Percentiles rank a stretch among this genome's conserved stretches.
These are phyloP conservation scores for Bombus huntii DNA, from an alignment of 1,140 invertebrate genomes.

Conservation along the genomic window DNA sequence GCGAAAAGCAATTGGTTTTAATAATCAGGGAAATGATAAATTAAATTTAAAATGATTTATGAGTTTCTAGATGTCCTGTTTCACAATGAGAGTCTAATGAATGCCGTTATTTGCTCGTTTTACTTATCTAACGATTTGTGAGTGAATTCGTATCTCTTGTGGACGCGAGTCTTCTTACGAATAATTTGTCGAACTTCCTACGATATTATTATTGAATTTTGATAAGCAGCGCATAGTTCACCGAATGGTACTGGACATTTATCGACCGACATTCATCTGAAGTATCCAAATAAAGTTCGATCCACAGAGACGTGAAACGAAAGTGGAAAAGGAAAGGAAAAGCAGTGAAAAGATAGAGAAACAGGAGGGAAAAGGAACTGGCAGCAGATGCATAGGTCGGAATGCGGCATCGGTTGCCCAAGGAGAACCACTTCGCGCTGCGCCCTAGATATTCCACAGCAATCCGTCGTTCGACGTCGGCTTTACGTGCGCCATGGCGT, in stretches of 20 bases:
- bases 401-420: slow-evolving; percentile 75
- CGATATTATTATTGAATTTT: too few species aligned
- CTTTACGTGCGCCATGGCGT: neutral
- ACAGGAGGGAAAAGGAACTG: slow-evolving; percentile 52
- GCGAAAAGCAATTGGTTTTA: neutral
- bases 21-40: neutral
- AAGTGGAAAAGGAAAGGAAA: slow-evolving; percentile 12
- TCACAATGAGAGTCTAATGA: too few species aligned
- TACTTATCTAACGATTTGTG: too few species aligned
- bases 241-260: neutral
- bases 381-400: slow-evolving; percentile 70
- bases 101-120: too few species aligned
- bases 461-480: slow-evolving; percentile 41
- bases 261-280: neutral
- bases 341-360: slow-evolving; percentile 3
- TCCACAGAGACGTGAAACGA: neutral
- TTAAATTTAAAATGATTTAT: too few species aligned
- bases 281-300: neutral
- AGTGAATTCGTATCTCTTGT: too few species aligned
- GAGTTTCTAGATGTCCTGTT: too few species aligned
- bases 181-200: too few species aligned
- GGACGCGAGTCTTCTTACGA: too few species aligned
- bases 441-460: slow-evolving; percentile 67
- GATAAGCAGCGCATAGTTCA: too few species aligned
- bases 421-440: slow-evolving; percentile 77